Evolutionary conservation across 37 sponge, comb jelly and placozoan species (phyloP).

Genomic region (Oscarella lobularis): DNA sequence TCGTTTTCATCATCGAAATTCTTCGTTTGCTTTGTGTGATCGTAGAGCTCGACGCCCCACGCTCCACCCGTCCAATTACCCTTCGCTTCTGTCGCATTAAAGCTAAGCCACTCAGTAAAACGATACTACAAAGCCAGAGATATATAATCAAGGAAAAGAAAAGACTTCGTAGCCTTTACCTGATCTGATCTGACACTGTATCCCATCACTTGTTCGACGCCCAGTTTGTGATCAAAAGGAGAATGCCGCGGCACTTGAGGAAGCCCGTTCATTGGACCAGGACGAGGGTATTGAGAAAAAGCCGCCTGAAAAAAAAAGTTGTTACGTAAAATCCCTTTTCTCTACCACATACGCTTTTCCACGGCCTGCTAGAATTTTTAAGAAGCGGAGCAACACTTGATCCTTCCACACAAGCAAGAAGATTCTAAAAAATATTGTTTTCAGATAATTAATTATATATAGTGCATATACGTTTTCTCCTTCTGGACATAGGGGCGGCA

Average conservation of each 20-base stretch:
- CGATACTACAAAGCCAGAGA: neutral
- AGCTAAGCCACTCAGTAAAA: neutral
- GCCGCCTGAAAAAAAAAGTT: too few relatives aligned
- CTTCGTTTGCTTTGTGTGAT: neutral
- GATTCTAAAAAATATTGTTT: too few relatives aligned
- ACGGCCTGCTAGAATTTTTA: neutral
- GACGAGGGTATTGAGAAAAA: neutral
- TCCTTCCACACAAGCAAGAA: conserved; percentile 6
- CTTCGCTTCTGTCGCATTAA: neutral
- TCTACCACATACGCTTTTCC: conserved; percentile 7
- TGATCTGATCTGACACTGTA: neutral
- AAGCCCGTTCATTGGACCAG: neutral
- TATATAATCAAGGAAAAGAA: too few relatives aligned
- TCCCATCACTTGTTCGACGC: neutral
- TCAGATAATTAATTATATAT: too few relatives aligned
- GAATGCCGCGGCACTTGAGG: neutral
- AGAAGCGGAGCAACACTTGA: neutral
- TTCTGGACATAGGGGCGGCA: conserved; percentile 1
- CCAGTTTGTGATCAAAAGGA: neutral
- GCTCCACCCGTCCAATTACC: neutral
- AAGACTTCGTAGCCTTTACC: too few relatives aligned
- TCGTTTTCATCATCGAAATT: neutral
- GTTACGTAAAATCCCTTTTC: too few relatives aligned
- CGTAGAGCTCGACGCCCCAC: neutral
- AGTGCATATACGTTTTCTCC: too few relatives aligned